Evolutionary conservation across 2,113 vertebrate genomes (phyloP).

Genomic region (Melanostigma gelatinosum): DNA sequence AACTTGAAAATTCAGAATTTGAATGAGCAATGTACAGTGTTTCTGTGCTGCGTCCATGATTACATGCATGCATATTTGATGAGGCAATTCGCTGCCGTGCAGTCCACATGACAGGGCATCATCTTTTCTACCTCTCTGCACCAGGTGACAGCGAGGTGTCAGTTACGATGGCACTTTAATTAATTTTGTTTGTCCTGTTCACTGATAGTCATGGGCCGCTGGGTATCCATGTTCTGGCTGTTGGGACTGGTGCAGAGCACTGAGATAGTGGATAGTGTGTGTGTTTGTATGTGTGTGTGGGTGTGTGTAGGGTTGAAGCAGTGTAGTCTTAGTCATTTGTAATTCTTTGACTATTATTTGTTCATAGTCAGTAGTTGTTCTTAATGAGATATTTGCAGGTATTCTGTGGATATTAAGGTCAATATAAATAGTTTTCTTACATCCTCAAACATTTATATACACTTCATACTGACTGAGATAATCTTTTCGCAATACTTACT

Average conservation of each 20-base stretch:
- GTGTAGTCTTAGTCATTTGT: background rate
- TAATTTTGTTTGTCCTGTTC: constrained; percentile 86
- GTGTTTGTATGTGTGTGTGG: constrained; percentile 39
- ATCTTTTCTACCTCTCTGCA: constrained; percentile 82
- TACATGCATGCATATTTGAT: constrained; percentile 60
- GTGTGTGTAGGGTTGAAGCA: constrained; percentile 24
- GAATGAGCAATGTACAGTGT: constrained; percentile 33
- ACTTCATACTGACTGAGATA: no score
- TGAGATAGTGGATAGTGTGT: constrained; percentile 29
- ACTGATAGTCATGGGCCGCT: constrained; percentile 81
- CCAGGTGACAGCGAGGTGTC: constrained; percentile 82
- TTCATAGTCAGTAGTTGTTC: constrained; percentile 22
- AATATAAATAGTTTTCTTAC: no score
- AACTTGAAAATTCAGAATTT: constrained; percentile 21
- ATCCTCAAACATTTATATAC: no score
- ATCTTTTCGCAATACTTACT: background rate
- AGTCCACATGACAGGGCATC: constrained; percentile 68
- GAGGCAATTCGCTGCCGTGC: constrained; percentile 41
- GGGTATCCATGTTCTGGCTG: constrained; percentile 69
- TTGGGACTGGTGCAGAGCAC: constrained; percentile 63
- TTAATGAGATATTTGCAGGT: background rate
- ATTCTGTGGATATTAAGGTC: background rate
- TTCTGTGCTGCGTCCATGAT: constrained; percentile 51
- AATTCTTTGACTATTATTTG: constrained; percentile 12
- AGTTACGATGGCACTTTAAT: constrained; percentile 84